These are phyloP conservation scores for Cataglyphis livida DNA, from an alignment of 2,888 invertebrate genomes.

Conservation along the genomic window DNA sequence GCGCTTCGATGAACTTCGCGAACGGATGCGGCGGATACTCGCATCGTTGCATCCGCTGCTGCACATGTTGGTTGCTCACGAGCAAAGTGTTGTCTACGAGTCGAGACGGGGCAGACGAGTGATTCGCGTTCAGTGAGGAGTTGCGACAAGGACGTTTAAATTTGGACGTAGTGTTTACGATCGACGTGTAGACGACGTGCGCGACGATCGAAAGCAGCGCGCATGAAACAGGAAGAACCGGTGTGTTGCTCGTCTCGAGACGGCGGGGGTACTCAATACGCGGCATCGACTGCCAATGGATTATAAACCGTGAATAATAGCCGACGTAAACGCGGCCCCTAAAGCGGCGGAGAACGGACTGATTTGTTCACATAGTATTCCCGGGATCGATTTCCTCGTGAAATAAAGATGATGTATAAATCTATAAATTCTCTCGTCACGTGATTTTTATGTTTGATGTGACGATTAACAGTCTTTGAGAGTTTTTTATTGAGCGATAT, in stretches of 20 bases:
- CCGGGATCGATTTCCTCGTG: not conserved
- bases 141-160: conserved; percentile 72
- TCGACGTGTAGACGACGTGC: conserved; percentile 47
- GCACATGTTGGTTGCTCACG: not conserved
- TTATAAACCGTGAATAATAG: conserved; percentile 30
- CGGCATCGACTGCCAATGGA: conserved; percentile 9
- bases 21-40: conserved; percentile 8
- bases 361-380: conserved; percentile 1
- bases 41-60: conserved; percentile 1
- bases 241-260: conserved; percentile 22
- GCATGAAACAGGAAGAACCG: conserved; percentile 10
- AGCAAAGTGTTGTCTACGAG: not conserved
- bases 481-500: not conserved
- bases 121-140: conserved; percentile 35
- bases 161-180: conserved; percentile 75
- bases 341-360: not conserved
- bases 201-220: conserved; percentile 32
- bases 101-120: conserved; percentile 4
- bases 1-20: not conserved
- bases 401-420: not conserved
- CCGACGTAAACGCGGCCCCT: conserved; percentile 1
- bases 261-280: not conserved
- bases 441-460: not conserved
- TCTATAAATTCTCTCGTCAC: not conserved
- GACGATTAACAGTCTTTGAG: not conserved